A percentile compares a stretch with the other conserved stretches of the same genome.
These are phyloP conservation scores for Nebria salina DNA, from an alignment of 2,888 invertebrate genomes.

Conservation along the genomic window DNA sequence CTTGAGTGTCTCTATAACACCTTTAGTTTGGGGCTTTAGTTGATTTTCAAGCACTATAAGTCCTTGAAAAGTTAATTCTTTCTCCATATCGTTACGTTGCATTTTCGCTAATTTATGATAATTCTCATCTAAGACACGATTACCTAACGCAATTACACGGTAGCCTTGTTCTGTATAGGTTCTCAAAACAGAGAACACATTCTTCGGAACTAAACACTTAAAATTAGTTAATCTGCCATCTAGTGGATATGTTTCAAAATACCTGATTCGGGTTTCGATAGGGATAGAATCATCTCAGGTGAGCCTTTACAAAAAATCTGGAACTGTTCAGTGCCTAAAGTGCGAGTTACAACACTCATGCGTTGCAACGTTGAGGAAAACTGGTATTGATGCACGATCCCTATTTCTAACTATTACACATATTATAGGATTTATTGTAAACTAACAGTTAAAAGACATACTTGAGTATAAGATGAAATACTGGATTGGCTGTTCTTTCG, in stretches of 20 bases:
- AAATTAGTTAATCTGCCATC: too few relatives aligned
- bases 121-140: slow-evolving; percentile 70
- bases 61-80: slow-evolving; percentile 82
- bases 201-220: slow-evolving; percentile 71
- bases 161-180: slow-evolving; percentile 91
- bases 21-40: slow-evolving; percentile 85
- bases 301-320: slow-evolving; percentile 92
- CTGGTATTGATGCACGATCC: slow-evolving; percentile 78
- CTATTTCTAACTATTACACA: slow-evolving; percentile 62
- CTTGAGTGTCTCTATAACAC: slow-evolving; percentile 79
- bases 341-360: slow-evolving; percentile 85
- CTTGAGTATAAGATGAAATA: neutral
- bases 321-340: slow-evolving; percentile 76
- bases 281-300: slow-evolving; percentile 86
- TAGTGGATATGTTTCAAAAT: slow-evolving; percentile 58
- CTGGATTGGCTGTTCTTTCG: slow-evolving; percentile 46
- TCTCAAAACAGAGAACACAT: slow-evolving; percentile 78
- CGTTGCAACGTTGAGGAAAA: slow-evolving; percentile 86
- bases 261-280: slow-evolving; percentile 73
- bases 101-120: slow-evolving; percentile 76
- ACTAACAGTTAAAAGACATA: neutral
- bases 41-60: slow-evolving; percentile 95
- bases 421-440: neutral
- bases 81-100: slow-evolving; percentile 81
- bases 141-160: slow-evolving; percentile 88